A percentile compares a stretch with the other conserved stretches of the same genome.
Conservation (phyloP, 2,797 vertebrate species). For the Manis pentadactyla region DNA sequence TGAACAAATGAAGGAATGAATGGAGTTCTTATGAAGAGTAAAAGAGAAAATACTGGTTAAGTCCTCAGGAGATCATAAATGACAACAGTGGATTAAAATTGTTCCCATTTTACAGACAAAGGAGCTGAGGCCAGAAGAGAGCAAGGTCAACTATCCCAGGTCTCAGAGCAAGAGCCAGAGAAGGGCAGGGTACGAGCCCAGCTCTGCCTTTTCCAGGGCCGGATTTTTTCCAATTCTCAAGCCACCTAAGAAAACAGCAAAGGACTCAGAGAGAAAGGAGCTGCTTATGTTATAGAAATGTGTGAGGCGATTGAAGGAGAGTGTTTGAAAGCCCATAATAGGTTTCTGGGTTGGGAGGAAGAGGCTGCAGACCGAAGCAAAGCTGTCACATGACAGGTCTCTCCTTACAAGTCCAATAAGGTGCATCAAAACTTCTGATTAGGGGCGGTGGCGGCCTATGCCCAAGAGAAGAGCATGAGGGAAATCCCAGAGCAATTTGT, state of each 20-base stretch:
- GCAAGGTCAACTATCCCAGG: background rate
- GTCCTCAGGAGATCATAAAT: background rate
- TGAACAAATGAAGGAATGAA: background rate
- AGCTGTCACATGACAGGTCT: accelerated
- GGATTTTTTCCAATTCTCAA: background rate
- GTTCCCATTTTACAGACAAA: background rate
- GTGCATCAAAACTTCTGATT: background rate
- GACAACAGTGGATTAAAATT: too few relatives aligned
- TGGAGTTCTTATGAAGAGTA: background rate
- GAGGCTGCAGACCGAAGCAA: background rate
- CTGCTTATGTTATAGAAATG: background rate
- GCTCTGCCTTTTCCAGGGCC: background rate
- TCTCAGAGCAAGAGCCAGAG: background rate
- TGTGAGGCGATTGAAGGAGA: background rate
- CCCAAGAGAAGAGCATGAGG: background rate
- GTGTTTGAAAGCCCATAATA: background rate
- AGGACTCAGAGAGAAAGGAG: background rate
- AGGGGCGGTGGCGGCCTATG: background rate
- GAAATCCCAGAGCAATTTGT: background rate
- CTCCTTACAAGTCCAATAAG: background rate
- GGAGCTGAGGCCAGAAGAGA: background rate
- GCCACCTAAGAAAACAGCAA: background rate
- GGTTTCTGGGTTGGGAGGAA: background rate
- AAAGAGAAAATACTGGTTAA: background rate
- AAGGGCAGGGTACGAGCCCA: background rate